Evolutionary conservation across 2,888 invertebrate genomes (phyloP).

Genomic region (Ophraella communa): DNA sequence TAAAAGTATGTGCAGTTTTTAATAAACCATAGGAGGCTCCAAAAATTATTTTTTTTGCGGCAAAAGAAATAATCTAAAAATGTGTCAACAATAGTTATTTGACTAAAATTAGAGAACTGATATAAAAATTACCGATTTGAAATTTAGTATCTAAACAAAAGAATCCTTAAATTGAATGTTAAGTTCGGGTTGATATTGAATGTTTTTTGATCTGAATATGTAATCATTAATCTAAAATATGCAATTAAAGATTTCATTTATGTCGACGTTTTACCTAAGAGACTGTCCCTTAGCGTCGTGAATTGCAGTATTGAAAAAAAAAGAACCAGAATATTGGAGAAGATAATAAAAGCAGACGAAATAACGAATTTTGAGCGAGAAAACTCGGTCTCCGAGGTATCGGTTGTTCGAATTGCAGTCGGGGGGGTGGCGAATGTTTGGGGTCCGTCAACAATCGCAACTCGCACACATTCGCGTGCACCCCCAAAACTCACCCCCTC

Average conservation of each 20-base stretch:
- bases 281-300: background rate
- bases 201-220: too few relatives aligned
- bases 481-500: constrained; percentile 49
- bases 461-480: constrained; percentile 55
- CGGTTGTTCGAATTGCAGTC: constrained; percentile 51
- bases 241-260: background rate
- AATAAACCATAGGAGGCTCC: too few relatives aligned
- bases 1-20: too few relatives aligned
- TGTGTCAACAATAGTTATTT: too few relatives aligned
- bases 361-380: constrained; percentile 33
- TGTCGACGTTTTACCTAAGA: background rate
- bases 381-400: constrained; percentile 51
- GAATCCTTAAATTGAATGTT: too few relatives aligned
- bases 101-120: too few relatives aligned
- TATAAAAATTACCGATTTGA: too few relatives aligned
- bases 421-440: constrained; percentile 20
- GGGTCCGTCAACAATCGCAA: constrained; percentile 50
- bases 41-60: too few relatives aligned
- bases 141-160: too few relatives aligned
- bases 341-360: constrained; percentile 10
- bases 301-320: background rate
- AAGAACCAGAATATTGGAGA: background rate
- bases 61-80: too few relatives aligned
- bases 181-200: too few relatives aligned
- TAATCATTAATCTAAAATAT: too few relatives aligned